Evolutionary conservation across 1,140 invertebrate genomes (phyloP), one percentile per base, ranked within the genome.

Genomic region (Atopsyche davidsoni): DNA sequence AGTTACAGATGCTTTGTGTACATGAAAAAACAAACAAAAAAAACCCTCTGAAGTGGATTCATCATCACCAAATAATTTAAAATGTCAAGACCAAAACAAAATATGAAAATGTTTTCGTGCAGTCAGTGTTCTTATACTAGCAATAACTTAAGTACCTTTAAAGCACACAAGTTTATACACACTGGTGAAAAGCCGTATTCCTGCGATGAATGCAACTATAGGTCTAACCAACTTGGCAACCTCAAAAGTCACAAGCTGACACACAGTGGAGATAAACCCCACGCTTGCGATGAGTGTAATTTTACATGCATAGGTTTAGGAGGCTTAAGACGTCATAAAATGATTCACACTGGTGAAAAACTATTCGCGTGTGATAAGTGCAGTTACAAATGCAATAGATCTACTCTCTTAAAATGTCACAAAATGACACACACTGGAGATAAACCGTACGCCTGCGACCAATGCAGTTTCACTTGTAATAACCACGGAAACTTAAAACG

Each of bases 231-330:
- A n/a, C n/a, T n/a, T n/a, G n/a, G n/a, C n/a, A n/a, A 40, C 18
- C 19, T 40, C n/a, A 19, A 40, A 10, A 40, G 13, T 16, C 38
- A 40, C 11, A 40, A 18, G 23, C 38, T 18, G 1, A 19, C 23
- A 2, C 38, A 40, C 38, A 40, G 14, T 4, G 38, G 38, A 1
- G 38, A 40, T 13, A 40, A 40, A 22, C 38, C 38, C 2, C 23
- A 18, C 19, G 16, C 38, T 7, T 40, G 38, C 23, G 2, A 6
- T 7, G 38, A 40, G 2, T 40, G 38, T 11, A 18, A 16, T 10
- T 40, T 21, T 11, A 11, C 38, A 2, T 18, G 38, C 16, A 21
- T 21, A 6, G 18, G 38, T 0, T 21, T 21, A 11, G 38, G 38
- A 1, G 38, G 23, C 9, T 13, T 40, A 3, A 40, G 23, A 18